Evolutionary conservation across 2,113 vertebrate genomes (phyloP), one percentile per base, ranked within the genome.

Genomic region (Nothobranchius kuhntae): DNA sequence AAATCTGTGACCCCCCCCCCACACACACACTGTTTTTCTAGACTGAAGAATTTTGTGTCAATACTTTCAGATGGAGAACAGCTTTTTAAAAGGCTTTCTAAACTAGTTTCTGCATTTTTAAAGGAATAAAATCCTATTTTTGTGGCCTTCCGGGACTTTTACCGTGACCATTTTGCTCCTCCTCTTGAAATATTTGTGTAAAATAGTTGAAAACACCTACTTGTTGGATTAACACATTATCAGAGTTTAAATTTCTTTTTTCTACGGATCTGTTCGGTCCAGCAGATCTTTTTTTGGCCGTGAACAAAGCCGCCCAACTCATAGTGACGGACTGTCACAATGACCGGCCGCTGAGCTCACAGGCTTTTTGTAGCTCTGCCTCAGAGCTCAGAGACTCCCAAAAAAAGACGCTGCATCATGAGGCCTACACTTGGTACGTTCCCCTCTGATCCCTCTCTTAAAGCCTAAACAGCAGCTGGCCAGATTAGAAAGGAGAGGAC

Each of bases 321-420:
- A 83, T 21, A 58, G 85, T 92, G 92, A 93, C 94, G 89, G 84
- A 89, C 86, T 88, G 65, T 61, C 51, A 3, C 57, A 54, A 76
- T 89, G 92, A 90, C 86, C 89, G 87, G 87, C 92, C 89, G 83
- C 52, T 13, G 91, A 92, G 87, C 95, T 96, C 95, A 97, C 94
- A 93, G 92, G 95, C 95, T 95, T 95, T 94, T 95, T 95, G 89
- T 94, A 93, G 91, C 94, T 91, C 93, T 93, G 86, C 93, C 93
- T 91, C 81, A 94, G 92, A 95, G 95, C 95, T 93, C 91, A 91
- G 85, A 88, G 92, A 87, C 92, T 93, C 96, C 93, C 92, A 97
- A 98, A 99, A 83, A 96, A 93, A 87, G 95, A 93, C 87, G 84
- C 92, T 91, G 94, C 92, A 91, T 99, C 96, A 99, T 92, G 90